phyloP scores from a whole-genome alignment of 2,888 invertebrate genomes.

The Stenodera caucasica region DNA sequence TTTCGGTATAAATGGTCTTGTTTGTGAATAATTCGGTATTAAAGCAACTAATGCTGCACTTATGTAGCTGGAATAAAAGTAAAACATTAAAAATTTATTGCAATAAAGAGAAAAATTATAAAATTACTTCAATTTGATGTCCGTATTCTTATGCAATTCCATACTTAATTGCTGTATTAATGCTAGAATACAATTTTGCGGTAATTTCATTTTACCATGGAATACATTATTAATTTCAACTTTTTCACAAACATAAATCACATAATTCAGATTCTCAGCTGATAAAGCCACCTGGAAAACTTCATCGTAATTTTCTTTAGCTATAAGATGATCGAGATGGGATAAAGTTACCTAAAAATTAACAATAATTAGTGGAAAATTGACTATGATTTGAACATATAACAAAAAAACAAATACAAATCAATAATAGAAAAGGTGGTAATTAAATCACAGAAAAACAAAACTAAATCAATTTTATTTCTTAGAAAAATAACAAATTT shows the following conservation, averaged over 20 bases:
- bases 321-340: slow-evolving; percentile 69
- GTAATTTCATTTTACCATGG: slow-evolving; percentile 69
- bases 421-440: slow-evolving; percentile 2
- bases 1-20: slow-evolving; percentile 78
- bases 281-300: slow-evolving; percentile 90
- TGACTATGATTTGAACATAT: too few species aligned
- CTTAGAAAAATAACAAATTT: slow-evolving; percentile 9
- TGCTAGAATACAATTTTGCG: slow-evolving; percentile 88
- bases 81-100: slow-evolving; percentile 13
- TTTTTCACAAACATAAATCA: slow-evolving; percentile 83
- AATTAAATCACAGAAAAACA: slow-evolving; percentile 11
- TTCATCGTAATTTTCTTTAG: slow-evolving; percentile 76
- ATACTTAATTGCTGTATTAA: slow-evolving; percentile 93
- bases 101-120: slow-evolving; percentile 6
- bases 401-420: slow-evolving; percentile 4
- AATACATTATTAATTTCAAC: slow-evolving; percentile 83
- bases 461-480: slow-evolving; percentile 20
- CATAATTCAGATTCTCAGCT: slow-evolving; percentile 84
- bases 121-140: slow-evolving; percentile 75
- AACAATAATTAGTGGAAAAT: neutral
- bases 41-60: slow-evolving; percentile 85
- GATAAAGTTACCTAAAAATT: slow-evolving; percentile 62
- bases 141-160: slow-evolving; percentile 82
- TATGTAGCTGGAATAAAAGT: slow-evolving; percentile 68
- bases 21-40: slow-evolving; percentile 74